Evolutionary conservation across 2,797 vertebrate species (phyloP), one percentile per base, ranked within the genome.

Genomic region (Pyrocephalus nanus): DNA sequence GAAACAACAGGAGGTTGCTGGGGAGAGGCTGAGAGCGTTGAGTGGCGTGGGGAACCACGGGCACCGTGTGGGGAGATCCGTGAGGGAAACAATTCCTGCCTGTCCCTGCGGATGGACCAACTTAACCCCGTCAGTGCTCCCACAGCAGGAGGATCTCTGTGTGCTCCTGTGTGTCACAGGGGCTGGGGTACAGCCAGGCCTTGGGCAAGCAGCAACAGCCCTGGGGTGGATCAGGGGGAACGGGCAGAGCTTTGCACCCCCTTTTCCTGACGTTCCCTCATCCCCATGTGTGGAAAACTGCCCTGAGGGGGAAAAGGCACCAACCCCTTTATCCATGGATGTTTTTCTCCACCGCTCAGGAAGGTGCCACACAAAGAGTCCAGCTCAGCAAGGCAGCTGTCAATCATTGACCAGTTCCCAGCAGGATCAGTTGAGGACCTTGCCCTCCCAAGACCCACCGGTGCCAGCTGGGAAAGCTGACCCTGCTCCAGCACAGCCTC

Each of bases 41-140:
- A 13, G 75, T 20, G 42, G 38, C 0, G 0, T 15, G 45, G 36
- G 70, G 57, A 55, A 16, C 18, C 36, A 7, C 3, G 1, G 1
- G 85, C 34, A 74, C 40, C 0, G 1, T 0, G 2, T 3, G 3
- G 2, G 2, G 36, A 74, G 57, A 55, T 32, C 45, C 83, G 30
- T 0, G 4, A 38, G 72, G 76, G 90, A 61, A 34, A 29, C 29
- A 15, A 0, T 15, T 67, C 72, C 21, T 20, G 75, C 69, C 0
- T 21, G 74, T 27, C 42, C 50, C 36, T 81, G 57, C 42, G 53
- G 21, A 11, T 9, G 50, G 57, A 18, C n/a, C 26, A 25, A 2
- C 13, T 80, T 22, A 50, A 70, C 61, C 65, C 47, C 21, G 15
- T 32, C 69, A 21, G 57, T 55, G 85, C 82, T 76, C 27, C 64